These are phyloP conservation scores for Eupithecia abbreviata DNA, from an alignment of 2,888 invertebrate genomes.

Conservation along the genomic window DNA sequence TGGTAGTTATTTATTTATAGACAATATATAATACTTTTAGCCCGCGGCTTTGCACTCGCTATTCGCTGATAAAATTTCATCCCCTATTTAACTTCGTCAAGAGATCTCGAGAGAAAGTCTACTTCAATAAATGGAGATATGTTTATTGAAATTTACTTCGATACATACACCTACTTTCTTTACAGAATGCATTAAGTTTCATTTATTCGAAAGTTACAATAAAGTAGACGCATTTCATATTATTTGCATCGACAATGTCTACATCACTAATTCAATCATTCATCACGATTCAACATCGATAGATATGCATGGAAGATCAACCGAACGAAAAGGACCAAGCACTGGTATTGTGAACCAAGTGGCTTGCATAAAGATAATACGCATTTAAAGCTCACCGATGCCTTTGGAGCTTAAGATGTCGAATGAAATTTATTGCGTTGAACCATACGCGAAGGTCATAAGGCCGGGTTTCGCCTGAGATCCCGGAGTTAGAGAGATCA, in stretches of 20 bases:
- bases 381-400: conserved; percentile 73
- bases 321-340: conserved; percentile 72
- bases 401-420: conserved; percentile 64
- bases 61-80: not conserved
- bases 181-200: not conserved
- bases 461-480: conserved; percentile 57
- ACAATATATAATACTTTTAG: not conserved
- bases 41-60: not conserved
- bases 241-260: conserved; percentile 48
- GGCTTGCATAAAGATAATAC: conserved; percentile 83
- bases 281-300: conserved; percentile 74
- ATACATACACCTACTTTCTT: not conserved
- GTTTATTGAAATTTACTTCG: not conserved
- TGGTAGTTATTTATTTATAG: not conserved
- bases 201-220: not conserved
- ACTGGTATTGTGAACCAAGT: conserved; percentile 81
- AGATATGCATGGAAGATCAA: conserved; percentile 77
- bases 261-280: conserved; percentile 63
- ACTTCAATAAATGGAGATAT: not conserved
- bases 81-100: not conserved
- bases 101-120: not conserved
- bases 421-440: conserved; percentile 49
- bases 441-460: conserved; percentile 58
- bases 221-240: not conserved
- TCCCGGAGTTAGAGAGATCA: conserved; percentile 64